A percentile compares a stretch with the other conserved stretches of the same genome.
These are phyloP conservation scores for Heteromormyrus szaboi DNA, from an alignment of 2,797 vertebrate species.

Conservation along the genomic window DNA sequence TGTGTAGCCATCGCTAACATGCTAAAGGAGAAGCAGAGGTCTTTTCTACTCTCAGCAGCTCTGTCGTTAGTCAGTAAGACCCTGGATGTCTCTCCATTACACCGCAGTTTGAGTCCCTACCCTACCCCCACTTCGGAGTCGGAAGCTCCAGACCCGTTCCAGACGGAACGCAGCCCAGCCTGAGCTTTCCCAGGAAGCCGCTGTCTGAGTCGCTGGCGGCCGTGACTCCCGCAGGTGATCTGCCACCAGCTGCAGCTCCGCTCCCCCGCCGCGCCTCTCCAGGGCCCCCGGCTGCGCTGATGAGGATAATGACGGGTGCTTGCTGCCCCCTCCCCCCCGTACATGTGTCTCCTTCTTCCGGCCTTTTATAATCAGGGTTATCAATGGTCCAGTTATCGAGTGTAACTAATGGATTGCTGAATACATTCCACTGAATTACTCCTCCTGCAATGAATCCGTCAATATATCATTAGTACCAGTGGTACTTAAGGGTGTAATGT, in stretches of 20 bases:
- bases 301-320: constrained; percentile 35
- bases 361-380: constrained; percentile 7
- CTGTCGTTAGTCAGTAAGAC: not conserved
- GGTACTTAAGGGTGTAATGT: constrained; percentile 33
- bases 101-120: not conserved
- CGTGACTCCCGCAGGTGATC: not conserved
- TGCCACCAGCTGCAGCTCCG: not conserved
- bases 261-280: not conserved
- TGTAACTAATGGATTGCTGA: constrained; percentile 35
- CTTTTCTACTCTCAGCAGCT: not conserved
- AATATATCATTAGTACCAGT: constrained; percentile 41
- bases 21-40: not conserved
- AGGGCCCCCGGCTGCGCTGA: constrained; percentile 27
- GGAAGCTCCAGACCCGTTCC: not conserved
- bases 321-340: constrained; percentile 31
- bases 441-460: constrained; percentile 18
- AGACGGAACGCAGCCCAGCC: not conserved
- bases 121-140: not conserved
- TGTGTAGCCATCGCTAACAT: too few species aligned
- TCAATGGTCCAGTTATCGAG: constrained; percentile 37
- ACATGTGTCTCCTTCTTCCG: constrained; percentile 26
- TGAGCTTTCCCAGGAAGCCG: not conserved
- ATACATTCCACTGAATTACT: constrained; percentile 34
- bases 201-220: not conserved
- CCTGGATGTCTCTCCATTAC: not conserved